Base-by-base conservation (phyloP, 1,140 invertebrate genomes). In the Brachionus plicatilis region DNA sequence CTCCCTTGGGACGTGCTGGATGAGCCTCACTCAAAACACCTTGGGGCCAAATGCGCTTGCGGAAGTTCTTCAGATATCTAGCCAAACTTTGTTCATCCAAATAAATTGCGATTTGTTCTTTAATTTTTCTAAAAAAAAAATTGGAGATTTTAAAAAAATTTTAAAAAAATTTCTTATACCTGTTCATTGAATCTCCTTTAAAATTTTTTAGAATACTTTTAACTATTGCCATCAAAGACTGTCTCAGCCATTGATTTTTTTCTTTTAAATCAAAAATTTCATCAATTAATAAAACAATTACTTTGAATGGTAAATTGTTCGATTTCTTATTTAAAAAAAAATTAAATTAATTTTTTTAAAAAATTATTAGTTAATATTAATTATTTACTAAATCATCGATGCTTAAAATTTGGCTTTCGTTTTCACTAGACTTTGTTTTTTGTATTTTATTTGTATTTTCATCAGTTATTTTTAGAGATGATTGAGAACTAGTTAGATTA, bases 181-280 rank as follows among this genome's bases (percentile, higher is more conserved):
- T 72, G 6, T 95, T 96, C 20, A 95, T 93, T 86, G 94, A 94
- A 87, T 95, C 94, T 14, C 94, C 94, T 88, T 94, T 93, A 91
- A 94, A 94, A 12, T 93, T 93, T 65, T 94, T 92, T 37, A 93
- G 88, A 85, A 95, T 93, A 86, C 95, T 94, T 12, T 94, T 90
- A 20, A 96, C 87, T 53, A 96, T 89, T 0, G 93, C 93, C 3
- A 95, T 93, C 86, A 96, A 93, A 79, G 94, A 91, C 79, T 94
- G 90, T 68, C 95, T 89, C 24, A 96, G 90, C 95, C 95, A 97
- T 86, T 95, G 94, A 89, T 95, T 95, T 86, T 94, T 92, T 56
- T 93, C 93, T 89, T 94, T 93, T 60, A 96, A 89, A 88, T 96
- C 95, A 90, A 96, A 96, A 3, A 96, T 93, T 91, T 96, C 95